Conservation (phyloP, 2,113 vertebrate species). For the Phrynosoma platyrhinos region DNA sequence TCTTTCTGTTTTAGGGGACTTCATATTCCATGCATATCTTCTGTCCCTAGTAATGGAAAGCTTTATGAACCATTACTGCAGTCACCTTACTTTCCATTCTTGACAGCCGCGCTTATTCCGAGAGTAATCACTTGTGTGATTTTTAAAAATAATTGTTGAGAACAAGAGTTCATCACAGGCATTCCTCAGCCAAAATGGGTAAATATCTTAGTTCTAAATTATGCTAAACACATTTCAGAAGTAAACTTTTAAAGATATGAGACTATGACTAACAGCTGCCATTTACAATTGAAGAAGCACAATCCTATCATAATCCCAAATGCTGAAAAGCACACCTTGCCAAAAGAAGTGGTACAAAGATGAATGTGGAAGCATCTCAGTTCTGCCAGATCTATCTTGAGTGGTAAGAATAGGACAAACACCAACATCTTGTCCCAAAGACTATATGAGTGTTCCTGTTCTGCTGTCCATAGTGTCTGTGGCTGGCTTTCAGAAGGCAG, state of each 20-base stretch:
- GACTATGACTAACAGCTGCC: not conserved
- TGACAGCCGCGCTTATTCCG: too few relatives aligned
- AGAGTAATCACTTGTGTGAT: too few relatives aligned
- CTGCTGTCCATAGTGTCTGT: not conserved
- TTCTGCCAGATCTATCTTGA: not conserved
- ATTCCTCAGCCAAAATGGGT: not conserved
- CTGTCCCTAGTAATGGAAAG: too few relatives aligned
- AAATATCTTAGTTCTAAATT: not conserved
- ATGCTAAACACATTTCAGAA: not conserved
- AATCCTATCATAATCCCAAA: not conserved
- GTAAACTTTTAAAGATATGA: not conserved
- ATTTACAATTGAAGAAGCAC: not conserved
- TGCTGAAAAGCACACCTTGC: not conserved
- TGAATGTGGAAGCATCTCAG: not conserved
- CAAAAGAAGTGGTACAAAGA: not conserved
- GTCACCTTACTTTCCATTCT: too few relatives aligned
- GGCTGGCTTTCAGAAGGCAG: not conserved
- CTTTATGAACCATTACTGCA: too few relatives aligned
- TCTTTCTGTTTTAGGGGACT: too few relatives aligned
- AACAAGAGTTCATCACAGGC: too few relatives aligned
- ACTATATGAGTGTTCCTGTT: not conserved
- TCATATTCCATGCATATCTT: too few relatives aligned
- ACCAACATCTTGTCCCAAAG: not conserved
- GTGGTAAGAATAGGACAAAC: not conserved
- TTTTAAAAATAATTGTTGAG: too few relatives aligned